Evolutionary conservation across 2,888 invertebrate genomes (phyloP).

Genomic region (Abrostola triplasia): DNA sequence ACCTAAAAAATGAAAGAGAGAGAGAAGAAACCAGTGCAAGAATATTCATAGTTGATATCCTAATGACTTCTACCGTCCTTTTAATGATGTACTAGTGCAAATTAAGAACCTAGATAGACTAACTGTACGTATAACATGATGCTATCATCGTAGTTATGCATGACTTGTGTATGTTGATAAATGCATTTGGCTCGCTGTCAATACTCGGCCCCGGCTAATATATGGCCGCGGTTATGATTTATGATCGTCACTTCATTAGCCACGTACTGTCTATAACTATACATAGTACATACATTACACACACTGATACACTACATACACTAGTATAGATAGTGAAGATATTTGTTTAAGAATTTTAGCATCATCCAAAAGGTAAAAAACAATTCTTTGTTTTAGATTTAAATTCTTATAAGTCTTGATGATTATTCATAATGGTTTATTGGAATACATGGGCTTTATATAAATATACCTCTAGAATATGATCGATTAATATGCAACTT

Average conservation of each 20-base stretch:
- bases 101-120: constrained; percentile 2
- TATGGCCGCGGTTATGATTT: constrained; percentile 72
- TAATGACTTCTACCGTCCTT: too few relatives aligned
- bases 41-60: background rate
- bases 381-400: too few relatives aligned
- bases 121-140: background rate
- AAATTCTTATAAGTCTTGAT: too few relatives aligned
- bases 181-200: constrained; percentile 71
- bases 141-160: constrained; percentile 29
- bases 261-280: constrained; percentile 18
- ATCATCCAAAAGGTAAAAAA: too few relatives aligned
- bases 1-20: too few relatives aligned
- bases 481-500: too few relatives aligned
- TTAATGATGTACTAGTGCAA: background rate
- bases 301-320: background rate
- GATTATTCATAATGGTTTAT: too few relatives aligned
- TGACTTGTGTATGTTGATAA: constrained; percentile 56
- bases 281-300: background rate
- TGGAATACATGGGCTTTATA: too few relatives aligned
- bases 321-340: background rate
- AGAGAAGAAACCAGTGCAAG: too few relatives aligned
- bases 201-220: constrained; percentile 63
- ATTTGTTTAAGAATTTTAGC: too few relatives aligned
- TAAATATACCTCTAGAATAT: too few relatives aligned
- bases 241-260: constrained; percentile 77